Percentiles rank a stretch among this genome's conserved stretches.
Evolutionary conservation across 2,888 invertebrate genomes (phyloP).

Genomic region (Brenthis ino): DNA sequence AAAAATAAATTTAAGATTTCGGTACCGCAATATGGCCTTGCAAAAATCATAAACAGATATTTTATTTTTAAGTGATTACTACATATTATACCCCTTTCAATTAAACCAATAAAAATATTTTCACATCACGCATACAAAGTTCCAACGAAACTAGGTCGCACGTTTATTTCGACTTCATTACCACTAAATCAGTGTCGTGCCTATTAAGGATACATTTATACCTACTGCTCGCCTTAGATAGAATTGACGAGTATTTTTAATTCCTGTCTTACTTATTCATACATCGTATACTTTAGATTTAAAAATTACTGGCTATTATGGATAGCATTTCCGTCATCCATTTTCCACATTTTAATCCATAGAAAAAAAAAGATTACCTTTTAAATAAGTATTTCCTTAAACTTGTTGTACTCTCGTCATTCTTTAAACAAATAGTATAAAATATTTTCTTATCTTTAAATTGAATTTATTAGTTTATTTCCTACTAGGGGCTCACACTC

Average conservation of each 20-base stretch:
- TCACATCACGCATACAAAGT: background rate
- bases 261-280: background rate
- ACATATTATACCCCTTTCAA: background rate
- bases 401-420: too few species aligned
- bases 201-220: conserved; percentile 18
- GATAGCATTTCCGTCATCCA: too few species aligned
- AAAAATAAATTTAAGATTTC: too few species aligned
- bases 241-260: background rate
- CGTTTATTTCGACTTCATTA: conserved; percentile 16
- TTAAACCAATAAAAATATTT: background rate
- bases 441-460: too few species aligned
- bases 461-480: too few species aligned
- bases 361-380: too few species aligned
- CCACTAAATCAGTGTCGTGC: conserved; percentile 18
- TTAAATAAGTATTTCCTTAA: too few species aligned
- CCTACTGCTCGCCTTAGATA: conserved; percentile 5
- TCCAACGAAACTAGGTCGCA: background rate
- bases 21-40: too few species aligned
- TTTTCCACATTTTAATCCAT: too few species aligned
- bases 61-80: too few species aligned
- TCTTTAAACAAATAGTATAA: too few species aligned
- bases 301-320: background rate
- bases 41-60: too few species aligned
- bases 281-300: background rate
- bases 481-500: background rate